Percentiles rank a stretch among this genome's conserved stretches.
phyloP scores from a whole-genome alignment of 2,888 invertebrate genomes.

The Trachelus tabidus region DNA sequence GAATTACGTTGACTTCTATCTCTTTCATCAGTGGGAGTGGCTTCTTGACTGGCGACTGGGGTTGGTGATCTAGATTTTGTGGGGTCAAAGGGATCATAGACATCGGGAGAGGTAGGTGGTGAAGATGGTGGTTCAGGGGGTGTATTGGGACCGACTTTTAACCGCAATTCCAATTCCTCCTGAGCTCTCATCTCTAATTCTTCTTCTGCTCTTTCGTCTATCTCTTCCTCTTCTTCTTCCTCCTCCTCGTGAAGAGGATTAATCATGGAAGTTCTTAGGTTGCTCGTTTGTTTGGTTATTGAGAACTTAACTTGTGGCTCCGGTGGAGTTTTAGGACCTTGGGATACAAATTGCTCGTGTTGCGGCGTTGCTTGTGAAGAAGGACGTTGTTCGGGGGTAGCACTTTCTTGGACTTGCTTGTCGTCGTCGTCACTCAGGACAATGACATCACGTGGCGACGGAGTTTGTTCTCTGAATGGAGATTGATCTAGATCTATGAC shows the following conservation, averaged over 20 bases:
- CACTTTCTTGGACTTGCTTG: conserved; percentile 43
- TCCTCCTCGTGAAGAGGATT: conserved; percentile 75
- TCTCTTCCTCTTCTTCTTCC: conserved; percentile 61
- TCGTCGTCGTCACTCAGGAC: conserved; percentile 86
- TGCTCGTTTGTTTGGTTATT: conserved; percentile 60
- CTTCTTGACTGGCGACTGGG: conserved; percentile 61
- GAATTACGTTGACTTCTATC: conserved; percentile 59
- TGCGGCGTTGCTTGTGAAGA: conserved; percentile 50
- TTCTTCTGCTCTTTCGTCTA: conserved; percentile 59
- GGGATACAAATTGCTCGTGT: conserved; percentile 56
- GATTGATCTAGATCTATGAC: conserved; percentile 88
- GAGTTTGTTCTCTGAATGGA: conserved; percentile 85
- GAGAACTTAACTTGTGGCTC: conserved; percentile 79
- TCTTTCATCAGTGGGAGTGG: conserved; percentile 44
- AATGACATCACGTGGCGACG: conserved; percentile 84
- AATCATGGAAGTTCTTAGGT: conserved; percentile 55
- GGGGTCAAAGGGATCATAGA: conserved; percentile 92
- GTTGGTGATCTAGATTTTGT: conserved; percentile 83
- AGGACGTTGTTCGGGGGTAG: conserved; percentile 46
- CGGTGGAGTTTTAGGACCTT: conserved; percentile 80
- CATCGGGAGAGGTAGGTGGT: conserved; percentile 81
- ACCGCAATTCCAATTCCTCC: conserved; percentile 57
- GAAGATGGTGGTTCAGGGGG: conserved; percentile 77
- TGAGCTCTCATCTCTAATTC: conserved; percentile 62
- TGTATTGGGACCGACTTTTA: conserved; percentile 76